Evolutionary conservation across 2,888 invertebrate genomes (phyloP).

Genomic region (Microctonus brassicae): DNA sequence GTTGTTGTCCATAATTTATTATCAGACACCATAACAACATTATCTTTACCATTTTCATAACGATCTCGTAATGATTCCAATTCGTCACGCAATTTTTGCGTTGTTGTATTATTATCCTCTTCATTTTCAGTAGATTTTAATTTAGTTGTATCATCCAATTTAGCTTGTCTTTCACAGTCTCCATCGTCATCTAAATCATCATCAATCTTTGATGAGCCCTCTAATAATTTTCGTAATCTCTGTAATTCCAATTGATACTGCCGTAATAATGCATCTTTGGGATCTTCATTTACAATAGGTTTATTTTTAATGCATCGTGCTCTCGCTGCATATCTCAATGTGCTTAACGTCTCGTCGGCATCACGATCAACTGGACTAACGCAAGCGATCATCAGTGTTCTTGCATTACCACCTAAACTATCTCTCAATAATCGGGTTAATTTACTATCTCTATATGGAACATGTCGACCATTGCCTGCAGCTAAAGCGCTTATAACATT

Average conservation of each 20-base stretch:
- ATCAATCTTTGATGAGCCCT: slow-evolving; percentile 46
- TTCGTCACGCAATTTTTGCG: slow-evolving; percentile 59
- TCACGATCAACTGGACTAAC: slow-evolving; percentile 86
- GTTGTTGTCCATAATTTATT: slow-evolving; percentile 43
- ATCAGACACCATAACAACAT: background rate
- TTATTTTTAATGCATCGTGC: slow-evolving; percentile 90
- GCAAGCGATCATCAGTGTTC: slow-evolving; percentile 90
- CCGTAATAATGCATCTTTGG: slow-evolving; percentile 87
- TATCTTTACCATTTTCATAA: slow-evolving; percentile 36
- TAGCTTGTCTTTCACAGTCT: slow-evolving; percentile 24
- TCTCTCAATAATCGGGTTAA: slow-evolving; percentile 84
- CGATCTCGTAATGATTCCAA: slow-evolving; percentile 52
- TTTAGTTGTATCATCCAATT: slow-evolving; percentile 53
- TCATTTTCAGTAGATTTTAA: slow-evolving; percentile 58
- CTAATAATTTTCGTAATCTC: slow-evolving; percentile 76
- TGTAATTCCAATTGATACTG: slow-evolving; percentile 89
- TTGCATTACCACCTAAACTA: slow-evolving; percentile 88
- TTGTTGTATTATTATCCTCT: slow-evolving; percentile 59
- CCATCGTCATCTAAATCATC: slow-evolving; percentile 36
- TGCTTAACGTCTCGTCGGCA: slow-evolving; percentile 87
- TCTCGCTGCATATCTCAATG: slow-evolving; percentile 85
- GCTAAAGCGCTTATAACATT: slow-evolving; percentile 91
- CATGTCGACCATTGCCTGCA: slow-evolving; percentile 80
- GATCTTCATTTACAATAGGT: slow-evolving; percentile 89
- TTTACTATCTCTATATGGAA: slow-evolving; percentile 88